phyloP scores from a whole-genome alignment of 1,140 invertebrate species.

The Pomacea maculata region DNA sequence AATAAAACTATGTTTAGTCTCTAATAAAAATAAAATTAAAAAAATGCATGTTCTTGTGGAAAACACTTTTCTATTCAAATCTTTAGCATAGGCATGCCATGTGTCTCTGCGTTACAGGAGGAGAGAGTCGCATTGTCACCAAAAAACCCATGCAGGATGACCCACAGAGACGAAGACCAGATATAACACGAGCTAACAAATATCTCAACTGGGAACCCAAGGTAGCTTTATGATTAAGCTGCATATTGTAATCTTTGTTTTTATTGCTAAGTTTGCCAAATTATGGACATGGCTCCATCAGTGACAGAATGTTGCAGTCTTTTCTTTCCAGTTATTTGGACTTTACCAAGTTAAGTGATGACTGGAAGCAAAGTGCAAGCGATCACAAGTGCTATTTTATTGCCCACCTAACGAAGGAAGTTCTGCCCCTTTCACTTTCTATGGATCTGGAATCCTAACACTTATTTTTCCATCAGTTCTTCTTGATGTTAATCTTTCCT shows the following conservation, averaged over 20 bases:
- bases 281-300: neutral
- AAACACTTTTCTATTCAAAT: neutral
- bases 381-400: no score
- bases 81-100: neutral
- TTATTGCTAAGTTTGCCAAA: neutral
- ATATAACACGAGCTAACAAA: conserved; percentile 88
- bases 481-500: no score
- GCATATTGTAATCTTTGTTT: neutral
- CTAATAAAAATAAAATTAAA: no score
- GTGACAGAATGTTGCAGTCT: neutral
- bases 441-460: no score
- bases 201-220: conserved; percentile 94
- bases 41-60: neutral
- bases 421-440: no score
- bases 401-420: no score
- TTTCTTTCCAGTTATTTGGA: neutral
- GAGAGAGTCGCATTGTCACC: conserved; percentile 75
- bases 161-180: conserved; percentile 91
- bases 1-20: no score
- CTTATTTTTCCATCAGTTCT: no score
- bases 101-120: conserved; percentile 22
- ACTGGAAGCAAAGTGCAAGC: no score
- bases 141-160: conserved; percentile 87
- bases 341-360: neutral
- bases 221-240: conserved; percentile 66